A percentile compares a stretch with the other conserved stretches of the same genome.
Evolutionary conservation across 2,797 vertebrate species (phyloP).

Genomic region (Siniperca scherzeri): DNA sequence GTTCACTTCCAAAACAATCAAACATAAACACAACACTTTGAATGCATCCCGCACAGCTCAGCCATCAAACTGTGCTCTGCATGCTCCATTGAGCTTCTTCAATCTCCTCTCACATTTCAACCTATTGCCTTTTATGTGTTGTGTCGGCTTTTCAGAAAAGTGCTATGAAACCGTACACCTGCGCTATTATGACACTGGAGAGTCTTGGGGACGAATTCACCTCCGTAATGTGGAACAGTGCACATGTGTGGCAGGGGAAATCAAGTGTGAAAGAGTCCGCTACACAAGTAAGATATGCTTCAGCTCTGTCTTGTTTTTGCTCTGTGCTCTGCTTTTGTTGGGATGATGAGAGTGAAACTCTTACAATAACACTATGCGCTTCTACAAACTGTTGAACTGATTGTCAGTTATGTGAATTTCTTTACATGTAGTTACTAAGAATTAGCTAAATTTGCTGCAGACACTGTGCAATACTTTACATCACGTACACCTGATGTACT

Average conservation of each 20-base stretch:
- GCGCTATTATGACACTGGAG: constrained; percentile 87
- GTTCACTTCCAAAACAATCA: background rate
- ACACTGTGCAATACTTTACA: background rate
- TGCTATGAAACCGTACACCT: constrained; percentile 92
- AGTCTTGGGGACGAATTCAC: constrained; percentile 90
- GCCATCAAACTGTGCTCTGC: constrained; percentile 18
- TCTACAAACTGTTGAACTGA: background rate
- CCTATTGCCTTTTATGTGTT: constrained; percentile 49
- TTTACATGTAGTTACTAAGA: background rate
- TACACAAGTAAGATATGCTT: constrained; percentile 85
- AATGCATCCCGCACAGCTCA: background rate
- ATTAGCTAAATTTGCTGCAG: background rate
- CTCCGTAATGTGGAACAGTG: constrained; percentile 90
- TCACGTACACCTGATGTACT: no score
- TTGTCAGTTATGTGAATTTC: background rate
- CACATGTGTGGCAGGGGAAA: constrained; percentile 79
- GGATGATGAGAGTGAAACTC: constrained; percentile 27
- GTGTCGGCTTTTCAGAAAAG: constrained; percentile 83
- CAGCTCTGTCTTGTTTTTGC: constrained; percentile 1
- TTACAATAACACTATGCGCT: background rate
- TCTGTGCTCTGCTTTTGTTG: constrained; percentile 31
- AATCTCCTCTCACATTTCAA: constrained; percentile 63
- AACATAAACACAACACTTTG: background rate
- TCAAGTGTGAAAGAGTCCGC: constrained; percentile 77
- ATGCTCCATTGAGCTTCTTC: constrained; percentile 39